Evolutionary conservation across 2,888 invertebrate species (phyloP).

Genomic region (Encarsia formosa): DNA sequence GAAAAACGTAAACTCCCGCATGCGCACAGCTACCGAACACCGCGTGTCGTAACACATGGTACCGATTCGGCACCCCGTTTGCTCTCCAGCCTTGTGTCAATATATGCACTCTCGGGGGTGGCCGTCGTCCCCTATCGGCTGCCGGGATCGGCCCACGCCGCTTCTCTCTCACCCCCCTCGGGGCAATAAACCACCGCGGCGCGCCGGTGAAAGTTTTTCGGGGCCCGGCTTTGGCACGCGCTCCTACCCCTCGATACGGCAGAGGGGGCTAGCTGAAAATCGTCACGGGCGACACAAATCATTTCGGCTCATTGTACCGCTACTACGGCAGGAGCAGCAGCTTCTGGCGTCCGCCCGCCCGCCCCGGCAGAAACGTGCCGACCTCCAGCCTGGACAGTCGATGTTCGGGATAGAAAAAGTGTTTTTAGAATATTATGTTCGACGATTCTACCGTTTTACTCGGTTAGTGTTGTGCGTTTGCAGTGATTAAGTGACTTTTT

Average conservation of each 20-base stretch:
- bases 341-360: conserved; percentile 19
- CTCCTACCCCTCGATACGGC: conserved; percentile 29
- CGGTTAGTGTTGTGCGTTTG: too few species aligned
- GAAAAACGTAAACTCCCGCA: too few species aligned
- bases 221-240: conserved; percentile 48
- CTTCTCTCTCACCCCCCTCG: conserved; percentile 3
- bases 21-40: too few species aligned
- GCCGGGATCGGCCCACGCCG: too few species aligned
- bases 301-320: conserved; percentile 41
- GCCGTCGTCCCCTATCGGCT: too few species aligned
- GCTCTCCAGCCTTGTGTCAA: too few species aligned
- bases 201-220: conserved; percentile 46
- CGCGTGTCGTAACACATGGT: too few species aligned
- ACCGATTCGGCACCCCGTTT: too few species aligned
- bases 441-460: background rate
- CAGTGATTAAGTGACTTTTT: background rate
- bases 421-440: too few species aligned
- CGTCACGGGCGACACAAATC: conserved; percentile 44
- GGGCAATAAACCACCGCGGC: conserved; percentile 34
- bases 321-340: background rate
- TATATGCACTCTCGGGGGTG: too few species aligned
- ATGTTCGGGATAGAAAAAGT: conserved; percentile 26
- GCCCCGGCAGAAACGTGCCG: conserved; percentile 13
- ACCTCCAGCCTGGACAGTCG: conserved; percentile 26
- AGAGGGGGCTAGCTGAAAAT: conserved; percentile 34